Conservation (phyloP, 2,113 vertebrate genomes). For the Saimiri boliviensis region DNA sequence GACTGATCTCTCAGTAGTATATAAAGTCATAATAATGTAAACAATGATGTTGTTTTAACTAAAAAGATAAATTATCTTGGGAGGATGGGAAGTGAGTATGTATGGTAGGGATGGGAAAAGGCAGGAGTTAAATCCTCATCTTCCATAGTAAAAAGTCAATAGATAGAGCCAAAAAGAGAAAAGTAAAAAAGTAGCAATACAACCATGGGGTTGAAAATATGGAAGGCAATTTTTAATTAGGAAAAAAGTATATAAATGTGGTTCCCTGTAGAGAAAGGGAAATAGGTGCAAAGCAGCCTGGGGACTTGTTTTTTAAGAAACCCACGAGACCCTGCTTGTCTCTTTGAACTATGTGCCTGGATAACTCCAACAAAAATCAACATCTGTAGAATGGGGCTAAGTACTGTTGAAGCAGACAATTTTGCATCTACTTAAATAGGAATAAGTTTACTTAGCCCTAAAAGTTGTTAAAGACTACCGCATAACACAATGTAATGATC, state of each 20-base stretch:
- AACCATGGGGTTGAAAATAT: neutral
- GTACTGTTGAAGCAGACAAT: neutral
- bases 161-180: neutral
- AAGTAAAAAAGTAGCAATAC: neutral
- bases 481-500: neutral
- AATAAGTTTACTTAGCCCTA: neutral
- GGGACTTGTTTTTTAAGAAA: neutral
- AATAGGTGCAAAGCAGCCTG: neutral
- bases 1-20: constrained; percentile 39
- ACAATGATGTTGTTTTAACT: constrained; percentile 50
- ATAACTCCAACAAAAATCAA: constrained; percentile 26
- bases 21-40: constrained; percentile 41
- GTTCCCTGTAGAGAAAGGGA: neutral
- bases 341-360: neutral
- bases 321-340: neutral
- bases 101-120: neutral
- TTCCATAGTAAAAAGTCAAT: neutral
- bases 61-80: constrained; percentile 3
- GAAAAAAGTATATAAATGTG: neutral
- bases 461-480: neutral
- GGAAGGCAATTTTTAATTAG: constrained; percentile 10
- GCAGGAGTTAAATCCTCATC: neutral
- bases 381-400: neutral
- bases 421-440: neutral
- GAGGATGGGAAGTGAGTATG: neutral